Evolutionary conservation across 1,140 invertebrate species (phyloP).

Genomic region (Physella acuta): DNA sequence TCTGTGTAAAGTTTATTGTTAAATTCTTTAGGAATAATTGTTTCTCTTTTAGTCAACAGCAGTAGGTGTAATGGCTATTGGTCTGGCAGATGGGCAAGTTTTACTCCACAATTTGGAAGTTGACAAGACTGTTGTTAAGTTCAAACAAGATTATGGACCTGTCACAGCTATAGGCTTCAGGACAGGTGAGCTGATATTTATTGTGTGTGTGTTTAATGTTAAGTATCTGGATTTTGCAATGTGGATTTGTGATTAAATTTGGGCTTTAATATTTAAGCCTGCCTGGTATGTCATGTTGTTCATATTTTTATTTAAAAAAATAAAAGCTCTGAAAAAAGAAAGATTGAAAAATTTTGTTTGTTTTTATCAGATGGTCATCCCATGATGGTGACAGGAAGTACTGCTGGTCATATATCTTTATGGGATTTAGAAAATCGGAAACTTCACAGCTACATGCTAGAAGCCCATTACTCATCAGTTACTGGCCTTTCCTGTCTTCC

Average conservation of each 20-base stretch:
- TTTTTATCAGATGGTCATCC: slow-evolving; percentile 71
- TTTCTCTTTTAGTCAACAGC: slow-evolving; percentile 72
- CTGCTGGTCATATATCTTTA: slow-evolving; percentile 76
- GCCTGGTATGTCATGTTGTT: too few species aligned
- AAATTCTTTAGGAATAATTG: background rate
- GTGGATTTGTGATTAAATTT: too few species aligned
- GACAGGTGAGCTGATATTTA: slow-evolving; percentile 65
- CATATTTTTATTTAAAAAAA: slow-evolving; percentile 3
- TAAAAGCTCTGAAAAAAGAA: too few species aligned
- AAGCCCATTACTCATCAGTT: slow-evolving; percentile 75
- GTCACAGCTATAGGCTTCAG: slow-evolving; percentile 84
- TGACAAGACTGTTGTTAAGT: slow-evolving; percentile 82
- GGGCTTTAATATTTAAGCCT: too few species aligned
- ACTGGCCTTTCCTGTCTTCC: slow-evolving; percentile 80
- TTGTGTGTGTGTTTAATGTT: background rate
- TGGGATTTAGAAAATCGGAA: slow-evolving; percentile 90
- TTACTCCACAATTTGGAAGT: slow-evolving; percentile 85
- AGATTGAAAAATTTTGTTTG: too few species aligned
- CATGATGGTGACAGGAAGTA: slow-evolving; percentile 82
- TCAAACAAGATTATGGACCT: slow-evolving; percentile 90
- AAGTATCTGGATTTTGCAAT: background rate
- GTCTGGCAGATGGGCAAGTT: slow-evolving; percentile 79
- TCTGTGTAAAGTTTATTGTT: background rate
- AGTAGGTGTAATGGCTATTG: slow-evolving; percentile 85
- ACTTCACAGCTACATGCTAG: slow-evolving; percentile 72